Evolutionary conservation across 2,888 invertebrate species (phyloP), one percentile per base, ranked within the genome.

Genomic region (Thereva unica): DNA sequence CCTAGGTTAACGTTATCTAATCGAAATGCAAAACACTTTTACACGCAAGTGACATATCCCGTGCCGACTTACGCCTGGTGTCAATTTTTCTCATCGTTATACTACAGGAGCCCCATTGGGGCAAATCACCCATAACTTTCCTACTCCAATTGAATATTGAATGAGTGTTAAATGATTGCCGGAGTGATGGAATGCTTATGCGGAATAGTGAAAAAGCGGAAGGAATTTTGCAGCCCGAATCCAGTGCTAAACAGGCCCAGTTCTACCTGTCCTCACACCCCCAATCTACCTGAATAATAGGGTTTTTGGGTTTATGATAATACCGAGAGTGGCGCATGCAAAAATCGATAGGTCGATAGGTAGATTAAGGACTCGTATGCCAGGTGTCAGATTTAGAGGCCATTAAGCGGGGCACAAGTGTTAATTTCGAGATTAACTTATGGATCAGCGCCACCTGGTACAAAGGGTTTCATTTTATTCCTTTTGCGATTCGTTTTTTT

Each of bases 21-120:
- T 64, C 52, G 64, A 64, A 64, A 64, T 53, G 53, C 53, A 64
- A 64, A 64, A 64, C 64, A 53, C 64, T 64, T 63, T 50, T 45
- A 52, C 64, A 64, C 53, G 64, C 64, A 64, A 64, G 52, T 64
- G 45, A 64, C 54, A 64, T 64, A 35, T 54, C 45, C 52, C 53
- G 64, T 64, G 64, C 54, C 52, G 53, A 45, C 64, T 64, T 64
- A 64, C 47, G 64, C 64, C 64, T 64, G 64, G 64, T 64, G 53
- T 64, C 64, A 64, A 64, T 64, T 64, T 64, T 64, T 64, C 54
- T 54, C 54, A 64, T 53, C 45, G 54, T 54, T 54, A 64, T 42
- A 45, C 52, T 64, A 34, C 41, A 12, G 9, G 38, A 45, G 53
- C 38, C 35, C 12, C 42, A 5, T 10, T 35, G 50, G 41, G 7